phyloP scores from a whole-genome alignment of 2,797 vertebrate genomes.

The Strix occidentalis region DNA sequence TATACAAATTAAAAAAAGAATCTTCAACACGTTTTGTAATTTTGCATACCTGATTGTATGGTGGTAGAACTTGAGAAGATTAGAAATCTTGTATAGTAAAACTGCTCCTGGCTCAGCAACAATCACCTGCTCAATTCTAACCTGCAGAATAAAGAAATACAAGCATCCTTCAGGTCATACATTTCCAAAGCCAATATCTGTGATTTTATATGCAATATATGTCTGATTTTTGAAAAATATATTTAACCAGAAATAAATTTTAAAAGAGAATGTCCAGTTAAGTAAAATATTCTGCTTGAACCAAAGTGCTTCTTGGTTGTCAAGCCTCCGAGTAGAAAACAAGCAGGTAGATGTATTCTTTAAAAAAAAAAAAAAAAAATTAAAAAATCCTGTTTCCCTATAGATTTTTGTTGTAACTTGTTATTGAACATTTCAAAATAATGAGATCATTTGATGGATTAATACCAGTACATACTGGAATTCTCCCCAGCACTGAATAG shows the following conservation, averaged over 20 bases:
- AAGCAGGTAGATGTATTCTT: neutral
- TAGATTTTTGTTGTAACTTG: neutral
- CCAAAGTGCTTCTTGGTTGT: neutral
- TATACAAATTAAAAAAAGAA: neutral
- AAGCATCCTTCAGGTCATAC: neutral
- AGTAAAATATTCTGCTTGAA: neutral
- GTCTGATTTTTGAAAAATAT: neutral
- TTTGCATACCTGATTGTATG: slow-evolving; percentile 92
- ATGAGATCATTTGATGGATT: neutral
- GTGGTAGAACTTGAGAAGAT: slow-evolving; percentile 97
- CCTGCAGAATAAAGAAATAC: slow-evolving; percentile 75
- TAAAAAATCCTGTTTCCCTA: neutral
- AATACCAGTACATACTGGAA: neutral
- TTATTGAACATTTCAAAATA: neutral
- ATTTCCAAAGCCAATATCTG: neutral
- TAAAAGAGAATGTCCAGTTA: neutral
- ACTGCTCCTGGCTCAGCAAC: slow-evolving; percentile 95
- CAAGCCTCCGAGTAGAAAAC: neutral
- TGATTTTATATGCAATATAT: neutral
- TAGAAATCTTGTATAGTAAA: slow-evolving; percentile 96
- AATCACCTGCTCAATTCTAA: slow-evolving; percentile 97
- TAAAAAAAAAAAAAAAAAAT: neutral
- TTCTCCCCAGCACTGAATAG: neutral
- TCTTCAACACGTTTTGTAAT: neutral
- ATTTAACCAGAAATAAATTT: neutral